A percentile compares a stretch with the other conserved stretches of the same genome.
Conservation (phyloP, 2,113 vertebrate genomes). For the Halcyon senegalensis region DNA sequence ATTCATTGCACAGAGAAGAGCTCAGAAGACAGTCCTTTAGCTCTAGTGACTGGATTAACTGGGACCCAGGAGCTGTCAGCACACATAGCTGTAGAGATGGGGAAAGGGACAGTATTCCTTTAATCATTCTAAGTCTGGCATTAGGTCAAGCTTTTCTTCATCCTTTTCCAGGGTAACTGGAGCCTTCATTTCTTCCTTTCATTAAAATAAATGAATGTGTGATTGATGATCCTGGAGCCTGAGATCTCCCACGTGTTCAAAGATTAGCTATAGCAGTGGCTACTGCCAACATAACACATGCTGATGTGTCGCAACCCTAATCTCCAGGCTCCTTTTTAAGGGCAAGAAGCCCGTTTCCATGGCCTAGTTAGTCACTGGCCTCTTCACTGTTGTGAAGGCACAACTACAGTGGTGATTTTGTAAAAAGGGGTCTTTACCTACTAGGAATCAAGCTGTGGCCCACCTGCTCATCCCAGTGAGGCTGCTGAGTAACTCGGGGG, state of each 20-base stretch:
- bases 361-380: background rate
- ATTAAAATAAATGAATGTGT: conserved; percentile 18
- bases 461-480: background rate
- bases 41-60: background rate
- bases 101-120: background rate
- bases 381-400: background rate
- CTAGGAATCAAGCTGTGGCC: background rate
- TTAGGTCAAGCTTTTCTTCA: conserved; percentile 19
- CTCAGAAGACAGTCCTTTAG: background rate
- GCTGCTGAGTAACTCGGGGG: background rate
- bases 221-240: conserved; percentile 19
- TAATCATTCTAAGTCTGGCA: background rate
- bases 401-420: background rate
- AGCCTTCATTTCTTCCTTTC: background rate
- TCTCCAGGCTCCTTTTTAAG: background rate
- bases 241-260: conserved; percentile 22
- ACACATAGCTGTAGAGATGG: background rate
- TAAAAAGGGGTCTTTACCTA: background rate
- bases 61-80: background rate
- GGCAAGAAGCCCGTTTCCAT: background rate
- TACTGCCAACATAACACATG: conserved; percentile 15
- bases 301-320: background rate
- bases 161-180: conserved; percentile 1
- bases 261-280: conserved; percentile 1
- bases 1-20: background rate